These are phyloP conservation scores for Pterostichus madidus DNA, from an alignment of 2,888 invertebrate species.

Conservation along the genomic window DNA sequence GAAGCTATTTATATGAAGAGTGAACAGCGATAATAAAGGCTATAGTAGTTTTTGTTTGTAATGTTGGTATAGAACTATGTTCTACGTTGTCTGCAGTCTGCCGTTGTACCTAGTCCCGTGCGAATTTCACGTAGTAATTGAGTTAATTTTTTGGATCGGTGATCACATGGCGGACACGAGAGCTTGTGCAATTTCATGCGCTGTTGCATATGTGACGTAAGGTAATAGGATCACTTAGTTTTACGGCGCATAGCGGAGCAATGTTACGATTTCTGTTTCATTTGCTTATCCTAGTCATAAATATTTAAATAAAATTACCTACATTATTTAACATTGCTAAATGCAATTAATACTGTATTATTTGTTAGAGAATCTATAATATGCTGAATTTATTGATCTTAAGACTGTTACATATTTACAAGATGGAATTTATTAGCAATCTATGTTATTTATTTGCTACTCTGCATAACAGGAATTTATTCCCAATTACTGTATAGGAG, in stretches of 20 bases:
- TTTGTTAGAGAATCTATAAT: constrained; percentile 15
- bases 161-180: constrained; percentile 32
- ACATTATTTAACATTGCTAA: background rate
- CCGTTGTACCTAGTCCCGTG: constrained; percentile 23
- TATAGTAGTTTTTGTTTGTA: too few relatives aligned
- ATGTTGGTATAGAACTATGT: too few relatives aligned
- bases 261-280: constrained; percentile 47
- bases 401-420: background rate
- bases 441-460: background rate
- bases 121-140: constrained; percentile 58
- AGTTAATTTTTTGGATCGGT: constrained; percentile 67
- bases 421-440: background rate
- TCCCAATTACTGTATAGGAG: too few relatives aligned
- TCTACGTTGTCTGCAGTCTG: background rate
- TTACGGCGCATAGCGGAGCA: constrained; percentile 39
- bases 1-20: too few relatives aligned
- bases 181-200: constrained; percentile 64
- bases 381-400: background rate
- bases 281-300: constrained; percentile 28
- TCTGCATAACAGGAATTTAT: too few relatives aligned
- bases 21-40: too few relatives aligned
- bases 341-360: constrained; percentile 8
- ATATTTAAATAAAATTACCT: constrained; percentile 23
- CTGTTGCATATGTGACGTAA: constrained; percentile 63
- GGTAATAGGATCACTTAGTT: constrained; percentile 53